Percentiles rank a stretch among this genome's conserved stretches.
These are phyloP conservation scores for Mayetiola destructor DNA, from an alignment of 2,888 invertebrate genomes.

Conservation along the genomic window DNA sequence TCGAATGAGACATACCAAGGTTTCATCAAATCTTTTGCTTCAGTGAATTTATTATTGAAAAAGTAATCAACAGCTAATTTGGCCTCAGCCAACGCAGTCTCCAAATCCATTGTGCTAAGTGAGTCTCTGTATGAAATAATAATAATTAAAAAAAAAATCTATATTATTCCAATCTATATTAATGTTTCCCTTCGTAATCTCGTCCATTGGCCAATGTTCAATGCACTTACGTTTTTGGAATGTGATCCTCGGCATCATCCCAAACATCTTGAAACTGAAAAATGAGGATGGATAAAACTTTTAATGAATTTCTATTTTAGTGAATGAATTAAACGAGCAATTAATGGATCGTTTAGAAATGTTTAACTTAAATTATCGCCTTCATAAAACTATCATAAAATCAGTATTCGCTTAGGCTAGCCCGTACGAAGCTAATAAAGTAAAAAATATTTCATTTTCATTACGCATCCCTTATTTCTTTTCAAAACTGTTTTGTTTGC, in stretches of 20 bases:
- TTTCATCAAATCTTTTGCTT: conserved; percentile 62
- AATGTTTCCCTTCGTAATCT: not conserved
- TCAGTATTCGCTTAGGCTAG: no score
- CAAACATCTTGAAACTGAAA: conserved; percentile 14
- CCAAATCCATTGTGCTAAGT: conserved; percentile 22
- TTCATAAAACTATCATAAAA: no score
- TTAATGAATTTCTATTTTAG: not conserved
- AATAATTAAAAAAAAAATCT: not conserved
- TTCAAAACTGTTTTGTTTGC: no score
- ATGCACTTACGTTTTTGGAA: conserved; percentile 1
- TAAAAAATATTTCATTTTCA: no score
- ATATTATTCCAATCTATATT: not conserved
- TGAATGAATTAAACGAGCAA: not conserved
- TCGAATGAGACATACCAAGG: conserved; percentile 47
- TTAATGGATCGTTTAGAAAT: no score
- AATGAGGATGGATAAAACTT: not conserved
- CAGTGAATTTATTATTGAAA: conserved; percentile 79
- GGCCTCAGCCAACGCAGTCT: conserved; percentile 54
- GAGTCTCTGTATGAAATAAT: not conserved
- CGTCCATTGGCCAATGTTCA: not conserved
- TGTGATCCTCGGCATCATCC: not conserved
- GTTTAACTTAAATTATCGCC: no score
- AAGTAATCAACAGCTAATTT: conserved; percentile 72
- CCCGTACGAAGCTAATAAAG: no score
- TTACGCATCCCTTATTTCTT: no score